phyloP scores from a whole-genome alignment of 2,888 invertebrate species.

The Eutolmus rufibarbis region DNA sequence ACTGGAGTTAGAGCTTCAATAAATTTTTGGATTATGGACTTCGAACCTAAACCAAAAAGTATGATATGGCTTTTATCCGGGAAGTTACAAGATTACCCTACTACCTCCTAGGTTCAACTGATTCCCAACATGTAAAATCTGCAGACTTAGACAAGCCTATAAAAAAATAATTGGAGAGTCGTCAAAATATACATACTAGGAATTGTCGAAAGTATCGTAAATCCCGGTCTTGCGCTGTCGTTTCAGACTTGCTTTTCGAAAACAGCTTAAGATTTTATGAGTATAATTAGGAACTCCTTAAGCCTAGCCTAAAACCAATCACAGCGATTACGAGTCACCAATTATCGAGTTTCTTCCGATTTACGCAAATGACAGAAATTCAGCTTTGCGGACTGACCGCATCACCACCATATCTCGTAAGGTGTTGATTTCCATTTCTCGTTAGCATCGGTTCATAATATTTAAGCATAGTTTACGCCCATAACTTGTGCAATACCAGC shows the following conservation, averaged over 20 bases:
- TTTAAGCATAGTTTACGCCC: slow-evolving; percentile 28
- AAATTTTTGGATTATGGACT: neutral
- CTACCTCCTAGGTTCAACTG: neutral
- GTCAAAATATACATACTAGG: neutral
- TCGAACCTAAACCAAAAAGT: neutral
- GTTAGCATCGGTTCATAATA: slow-evolving; percentile 31
- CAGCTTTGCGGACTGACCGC: neutral
- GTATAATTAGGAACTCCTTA: neutral
- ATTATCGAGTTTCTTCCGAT: neutral
- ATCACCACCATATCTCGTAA: neutral
- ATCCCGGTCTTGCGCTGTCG: neutral
- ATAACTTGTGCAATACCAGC: slow-evolving; percentile 25
- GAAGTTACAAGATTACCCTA: neutral
- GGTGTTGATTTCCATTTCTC: slow-evolving; percentile 28
- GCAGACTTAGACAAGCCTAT: neutral
- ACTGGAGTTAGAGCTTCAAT: neutral
- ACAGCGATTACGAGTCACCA: neutral
- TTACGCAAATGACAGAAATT: neutral
- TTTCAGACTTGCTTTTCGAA: neutral
- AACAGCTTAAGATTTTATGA: neutral
- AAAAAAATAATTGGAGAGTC: neutral
- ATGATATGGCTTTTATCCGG: neutral
- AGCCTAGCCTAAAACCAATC: neutral
- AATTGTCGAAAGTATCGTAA: neutral
- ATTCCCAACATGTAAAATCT: neutral